Conservation (phyloP, 2,888 invertebrate genomes). For the Cerastoderma edule region DNA sequence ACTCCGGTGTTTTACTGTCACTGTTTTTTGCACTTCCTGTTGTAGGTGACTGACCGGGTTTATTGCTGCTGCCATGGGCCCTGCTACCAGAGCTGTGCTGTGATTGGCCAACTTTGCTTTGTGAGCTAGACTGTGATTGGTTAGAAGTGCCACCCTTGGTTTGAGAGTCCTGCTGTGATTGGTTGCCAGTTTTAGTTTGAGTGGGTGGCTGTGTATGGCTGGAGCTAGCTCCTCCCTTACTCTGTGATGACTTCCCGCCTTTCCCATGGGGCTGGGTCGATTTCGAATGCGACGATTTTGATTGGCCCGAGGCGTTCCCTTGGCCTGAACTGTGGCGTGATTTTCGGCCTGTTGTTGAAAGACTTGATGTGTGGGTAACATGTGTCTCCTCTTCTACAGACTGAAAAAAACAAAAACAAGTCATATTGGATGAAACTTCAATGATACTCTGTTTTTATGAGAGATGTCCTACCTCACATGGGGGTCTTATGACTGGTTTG, state of each 20-base stretch:
- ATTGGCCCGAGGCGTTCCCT: conserved; percentile 40
- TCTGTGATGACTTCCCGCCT: conserved; percentile 46
- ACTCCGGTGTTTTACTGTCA: conserved; percentile 46
- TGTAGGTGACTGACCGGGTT: conserved; percentile 52
- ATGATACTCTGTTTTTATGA: too few relatives aligned
- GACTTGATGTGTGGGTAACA: conserved; percentile 51
- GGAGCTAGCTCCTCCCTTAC: conserved; percentile 45
- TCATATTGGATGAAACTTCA: too few relatives aligned
- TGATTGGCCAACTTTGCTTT: conserved; percentile 38
- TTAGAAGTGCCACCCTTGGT: conserved; percentile 21
- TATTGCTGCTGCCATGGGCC: conserved; percentile 33
- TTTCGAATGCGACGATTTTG: conserved; percentile 57
- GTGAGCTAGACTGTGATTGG: conserved; percentile 44
- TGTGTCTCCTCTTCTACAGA: conserved; percentile 60
- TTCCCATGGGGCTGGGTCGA: conserved; percentile 58
- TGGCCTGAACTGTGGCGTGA: conserved; percentile 58
- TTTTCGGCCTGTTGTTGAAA: conserved; percentile 57
- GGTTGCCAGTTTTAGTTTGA: conserved; percentile 30
- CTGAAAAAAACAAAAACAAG: too few relatives aligned
- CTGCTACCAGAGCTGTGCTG: neutral
- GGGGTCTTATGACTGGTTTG: too few relatives aligned
- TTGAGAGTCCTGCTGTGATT: conserved; percentile 31
- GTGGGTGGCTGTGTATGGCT: conserved; percentile 53
- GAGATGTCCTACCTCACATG: too few relatives aligned
- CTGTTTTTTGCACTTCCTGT: conserved; percentile 42